These are phyloP conservation scores for Drosophila sturtevanti DNA, from an alignment of 1,140 invertebrate genomes.

Conservation along the genomic window DNA sequence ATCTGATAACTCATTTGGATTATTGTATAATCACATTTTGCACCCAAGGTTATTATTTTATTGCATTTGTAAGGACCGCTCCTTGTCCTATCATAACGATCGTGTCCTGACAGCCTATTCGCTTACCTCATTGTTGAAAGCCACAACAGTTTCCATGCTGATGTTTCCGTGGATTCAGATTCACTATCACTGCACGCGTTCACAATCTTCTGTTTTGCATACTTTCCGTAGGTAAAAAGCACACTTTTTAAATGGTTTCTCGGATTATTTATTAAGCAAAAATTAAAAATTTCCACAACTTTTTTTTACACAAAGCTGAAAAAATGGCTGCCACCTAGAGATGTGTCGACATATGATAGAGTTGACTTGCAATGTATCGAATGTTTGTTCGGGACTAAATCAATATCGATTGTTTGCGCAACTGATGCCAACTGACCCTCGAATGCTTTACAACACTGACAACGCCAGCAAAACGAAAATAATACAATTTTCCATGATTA, in stretches of 20 bases:
- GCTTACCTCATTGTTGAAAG: slow-evolving; percentile 82
- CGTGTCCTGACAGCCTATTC: slow-evolving; percentile 19
- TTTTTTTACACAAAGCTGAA: slow-evolving; percentile 73
- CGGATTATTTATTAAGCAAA: background rate
- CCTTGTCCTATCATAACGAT: background rate
- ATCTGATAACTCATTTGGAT: background rate
- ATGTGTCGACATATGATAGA: slow-evolving; percentile 43
- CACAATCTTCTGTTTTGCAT: slow-evolving; percentile 66
- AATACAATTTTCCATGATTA: slow-evolving; percentile 1
- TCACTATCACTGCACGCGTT: slow-evolving; percentile 60
- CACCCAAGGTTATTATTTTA: slow-evolving; percentile 24
- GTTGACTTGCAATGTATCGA: slow-evolving; percentile 45
- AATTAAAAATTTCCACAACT: slow-evolving; percentile 50
- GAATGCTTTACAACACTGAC: background rate
- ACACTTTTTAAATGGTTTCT: slow-evolving; percentile 22
- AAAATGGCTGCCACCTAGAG: slow-evolving; percentile 69
- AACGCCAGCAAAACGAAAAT: slow-evolving; percentile 5
- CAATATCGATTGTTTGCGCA: background rate
- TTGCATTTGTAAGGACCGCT: background rate
- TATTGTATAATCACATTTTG: slow-evolving; percentile 37
- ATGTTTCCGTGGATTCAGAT: slow-evolving; percentile 30
- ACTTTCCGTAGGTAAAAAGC: slow-evolving; percentile 34
- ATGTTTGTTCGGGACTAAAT: slow-evolving; percentile 16
- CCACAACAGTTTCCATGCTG: slow-evolving; percentile 79
- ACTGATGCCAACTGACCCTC: background rate